A percentile compares a stretch with the other conserved stretches of the same genome.
Evolutionary conservation across 2,113 vertebrate genomes (phyloP).

Genomic region (Delphinus delphis): DNA sequence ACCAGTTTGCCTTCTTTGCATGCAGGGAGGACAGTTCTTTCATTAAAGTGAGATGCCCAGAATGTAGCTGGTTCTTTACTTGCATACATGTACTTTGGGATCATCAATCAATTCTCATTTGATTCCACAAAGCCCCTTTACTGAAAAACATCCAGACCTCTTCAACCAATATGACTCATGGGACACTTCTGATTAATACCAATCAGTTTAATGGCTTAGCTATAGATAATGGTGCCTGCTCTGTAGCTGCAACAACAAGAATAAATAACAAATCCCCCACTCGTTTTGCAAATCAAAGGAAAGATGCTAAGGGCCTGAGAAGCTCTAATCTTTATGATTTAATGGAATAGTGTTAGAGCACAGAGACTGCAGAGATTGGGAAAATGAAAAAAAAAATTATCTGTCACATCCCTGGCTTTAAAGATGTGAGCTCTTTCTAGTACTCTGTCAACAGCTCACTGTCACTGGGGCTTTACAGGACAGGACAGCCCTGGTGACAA

Average conservation of each 20-base stretch:
- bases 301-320: slow-evolving; percentile 63
- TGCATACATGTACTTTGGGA: slow-evolving; percentile 22
- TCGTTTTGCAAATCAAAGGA: slow-evolving; percentile 63
- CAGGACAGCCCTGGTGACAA: slow-evolving; percentile 73
- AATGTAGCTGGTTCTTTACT: slow-evolving; percentile 49
- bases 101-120: slow-evolving; percentile 63
- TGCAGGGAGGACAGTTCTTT: background rate
- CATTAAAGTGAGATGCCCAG: slow-evolving; percentile 6
- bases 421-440: slow-evolving; percentile 76
- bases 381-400: slow-evolving; percentile 56
- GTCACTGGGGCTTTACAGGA: slow-evolving; percentile 72
- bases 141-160: slow-evolving; percentile 45
- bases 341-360: slow-evolving; percentile 73
- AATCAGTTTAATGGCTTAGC: slow-evolving; percentile 64
- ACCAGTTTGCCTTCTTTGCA: slow-evolving; percentile 17
- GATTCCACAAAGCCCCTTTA: slow-evolving; percentile 46
- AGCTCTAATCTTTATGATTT: slow-evolving; percentile 79
- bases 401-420: slow-evolving; percentile 70
- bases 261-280: slow-evolving; percentile 46
- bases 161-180: slow-evolving; percentile 22
- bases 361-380: slow-evolving; percentile 37
- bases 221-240: slow-evolving; percentile 38
- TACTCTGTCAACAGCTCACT: slow-evolving; percentile 82
- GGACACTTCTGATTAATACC: slow-evolving; percentile 56
- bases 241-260: slow-evolving; percentile 38